Base-by-base conservation (phyloP, 53 echinoderm and acorn worm species). In the Paracentrotus lividus region DNA sequence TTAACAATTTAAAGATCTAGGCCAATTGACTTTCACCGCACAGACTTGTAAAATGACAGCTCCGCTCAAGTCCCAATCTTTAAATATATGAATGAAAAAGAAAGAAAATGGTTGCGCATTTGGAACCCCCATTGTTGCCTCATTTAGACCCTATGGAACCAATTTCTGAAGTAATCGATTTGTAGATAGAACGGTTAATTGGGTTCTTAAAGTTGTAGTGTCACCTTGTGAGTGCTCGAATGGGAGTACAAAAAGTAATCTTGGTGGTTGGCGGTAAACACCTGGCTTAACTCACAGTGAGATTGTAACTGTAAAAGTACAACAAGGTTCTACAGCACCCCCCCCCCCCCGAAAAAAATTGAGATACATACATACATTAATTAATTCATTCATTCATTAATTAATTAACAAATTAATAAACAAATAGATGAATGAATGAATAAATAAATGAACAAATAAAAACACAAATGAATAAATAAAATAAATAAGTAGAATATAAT, bases 61-160 rank as follows among this genome's bases (percentile, higher is more conserved):
- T 47, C 81, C 47, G 81, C 47, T 81, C 81, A 45, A 81, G 18
- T 72, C 20, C 45, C n/a, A 8, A 45, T n/a, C 12, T 44, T 81
- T 49, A 47, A 47, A 47, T 45, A 45, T 47, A 81, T 47, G n/a
- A 81, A n/a, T n/a, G n/a, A n/a, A n/a, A 47, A 81, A 81, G 81
- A 81, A 81, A 81, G 81, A 81, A 47, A 81, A 47, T 13, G 81
- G 47, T 81, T 47, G 81, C 81, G 81, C 81, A 81, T 81, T 81
- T 81, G 44, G n/a, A n/a, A 81, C 10, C 81, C 26, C 81, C 47
- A n/a, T 81, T 81, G 81, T 81, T 81, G 47, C 45, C 47, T 72
- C 36, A 72, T 72, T 72, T 72, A 21, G 38, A 27, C 18, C 36
- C 72, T 32, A 72, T 72, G 72, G 40, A 72, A 72, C 72, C 36